Base-by-base conservation (phyloP, 2,888 invertebrate species). In the Eupithecia pulchellata region DNA sequence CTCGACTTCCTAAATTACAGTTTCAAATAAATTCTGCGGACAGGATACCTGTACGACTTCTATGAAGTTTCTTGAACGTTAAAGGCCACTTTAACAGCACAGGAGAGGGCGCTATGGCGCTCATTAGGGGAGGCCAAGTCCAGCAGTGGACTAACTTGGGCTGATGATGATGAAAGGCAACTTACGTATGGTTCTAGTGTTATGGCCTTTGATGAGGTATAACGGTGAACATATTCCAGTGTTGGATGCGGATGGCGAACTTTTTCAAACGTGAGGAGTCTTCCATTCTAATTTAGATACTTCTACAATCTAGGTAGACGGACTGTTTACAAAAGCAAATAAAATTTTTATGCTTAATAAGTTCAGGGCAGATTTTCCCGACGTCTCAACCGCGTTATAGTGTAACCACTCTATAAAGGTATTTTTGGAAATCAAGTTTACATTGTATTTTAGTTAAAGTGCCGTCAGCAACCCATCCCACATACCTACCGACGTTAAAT, bases 391-490 rank as follows among this genome's bases (percentile, higher is more conserved):
- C 52, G 13, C 9, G 20, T 47, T 4, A 25, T 4, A 52, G 25
- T 4, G 25, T 8, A 52, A 52, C 11, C 20, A 25, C 20, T 25
- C n/a, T 8, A 9, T 20, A 52, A 52, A 52, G 52, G 0, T 13
- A 52, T 25, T 25, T 20, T 52, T 52, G 52, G 3, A n/a, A n/a
- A 8, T 20, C 13, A 52, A 11, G 57, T 17, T 14, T 6, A 57
- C 57, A 29, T 57, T 17, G 17, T 14, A 29, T 57, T 17, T 29
- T 14, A 29, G 57, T 29, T 8, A 57, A 29, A 17, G 0, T 14
- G 27, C 17, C 6, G 17, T 30, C 57, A 42, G 20, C 55, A 62
- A 8, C 64, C 32, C 17, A 67, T 27, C 68, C 68, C 68, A 71
- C 39, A 64, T 47, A 58, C 58, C 58, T 42, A 47, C 20, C 42